Percentiles rank a stretch among this genome's conserved stretches.
These are phyloP conservation scores for Cebidichthys violaceus DNA, from an alignment of 2,113 vertebrate species.

Conservation along the genomic window DNA sequence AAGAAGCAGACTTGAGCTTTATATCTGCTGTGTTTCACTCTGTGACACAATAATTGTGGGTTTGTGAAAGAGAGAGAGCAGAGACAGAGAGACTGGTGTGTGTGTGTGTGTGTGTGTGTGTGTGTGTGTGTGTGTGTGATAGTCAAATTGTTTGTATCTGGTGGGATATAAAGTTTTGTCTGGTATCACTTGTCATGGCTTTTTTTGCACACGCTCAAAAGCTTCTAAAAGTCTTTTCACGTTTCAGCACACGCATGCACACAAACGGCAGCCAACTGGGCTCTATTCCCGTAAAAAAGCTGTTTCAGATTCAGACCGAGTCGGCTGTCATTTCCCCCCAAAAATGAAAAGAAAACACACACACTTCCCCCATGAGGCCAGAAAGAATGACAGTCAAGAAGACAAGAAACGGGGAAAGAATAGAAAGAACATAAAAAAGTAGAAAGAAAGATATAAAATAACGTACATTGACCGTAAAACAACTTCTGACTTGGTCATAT, in stretches of 20 bases:
- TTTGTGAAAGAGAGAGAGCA: conserved; percentile 1
- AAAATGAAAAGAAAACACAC: conserved; percentile 72
- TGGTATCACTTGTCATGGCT: conserved; percentile 52
- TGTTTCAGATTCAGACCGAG: conserved; percentile 59
- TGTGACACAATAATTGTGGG: conserved; percentile 45
- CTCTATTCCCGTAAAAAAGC: conserved; percentile 46
- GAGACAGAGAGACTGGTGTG: conserved; percentile 1
- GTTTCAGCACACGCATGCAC: conserved; percentile 13
- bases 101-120: conserved; percentile 22
- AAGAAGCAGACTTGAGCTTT: not conserved
- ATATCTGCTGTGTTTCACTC: conserved; percentile 48
- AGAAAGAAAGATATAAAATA: not conserved
- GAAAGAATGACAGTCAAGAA: not conserved
- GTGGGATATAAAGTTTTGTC: conserved; percentile 39
- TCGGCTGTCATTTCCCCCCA: conserved; percentile 68
- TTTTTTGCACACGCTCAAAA: not conserved
- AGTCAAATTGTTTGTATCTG: conserved; percentile 57
- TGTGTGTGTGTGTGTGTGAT: conserved; percentile 18
- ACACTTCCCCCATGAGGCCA: conserved; percentile 14
- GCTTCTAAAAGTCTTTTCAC: conserved; percentile 16
- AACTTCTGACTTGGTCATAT: not conserved
- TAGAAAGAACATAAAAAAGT: not conserved
- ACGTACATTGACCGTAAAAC: not conserved
- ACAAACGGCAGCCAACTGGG: not conserved
- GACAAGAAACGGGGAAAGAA: not conserved